Evolutionary conservation across 1,140 invertebrate genomes (phyloP).

Genomic region (Drosophila tsacasi): DNA sequence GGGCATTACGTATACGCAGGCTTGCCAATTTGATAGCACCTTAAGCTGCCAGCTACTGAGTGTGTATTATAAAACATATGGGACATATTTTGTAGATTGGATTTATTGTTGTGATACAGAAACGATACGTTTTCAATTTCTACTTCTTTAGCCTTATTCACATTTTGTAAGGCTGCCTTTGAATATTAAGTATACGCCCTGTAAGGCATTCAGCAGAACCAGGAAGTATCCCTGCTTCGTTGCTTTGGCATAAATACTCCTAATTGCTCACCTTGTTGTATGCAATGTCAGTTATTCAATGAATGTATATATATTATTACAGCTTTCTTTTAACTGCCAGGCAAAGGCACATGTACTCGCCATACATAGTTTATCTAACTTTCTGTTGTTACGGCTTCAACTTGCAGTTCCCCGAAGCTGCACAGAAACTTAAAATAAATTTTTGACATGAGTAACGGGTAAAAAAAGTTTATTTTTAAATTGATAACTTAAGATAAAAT

Average conservation of each 20-base stretch:
- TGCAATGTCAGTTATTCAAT: not conserved
- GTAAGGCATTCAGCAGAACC: not conserved
- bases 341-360: slow-evolving; percentile 37
- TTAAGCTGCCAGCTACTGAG: not conserved
- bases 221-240: not conserved
- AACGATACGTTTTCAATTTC: too few species aligned
- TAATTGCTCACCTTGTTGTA: not conserved
- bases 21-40: not conserved
- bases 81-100: not conserved
- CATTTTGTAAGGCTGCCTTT: not conserved
- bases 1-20: not conserved
- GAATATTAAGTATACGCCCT: slow-evolving; percentile 2
- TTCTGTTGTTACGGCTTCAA: slow-evolving; percentile 6
- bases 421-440: not conserved
- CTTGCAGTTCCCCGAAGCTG: slow-evolving; percentile 14
- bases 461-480: not conserved
- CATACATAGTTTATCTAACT: slow-evolving; percentile 34
- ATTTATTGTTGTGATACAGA: not conserved
- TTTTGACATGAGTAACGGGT: too few species aligned
- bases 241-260: not conserved
- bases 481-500: not conserved
- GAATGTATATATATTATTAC: not conserved
- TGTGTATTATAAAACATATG: not conserved
- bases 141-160: too few species aligned
- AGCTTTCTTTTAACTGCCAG: not conserved